phyloP scores from a whole-genome alignment of 2,888 invertebrate genomes.

The Cataglyphis albicans region DNA sequence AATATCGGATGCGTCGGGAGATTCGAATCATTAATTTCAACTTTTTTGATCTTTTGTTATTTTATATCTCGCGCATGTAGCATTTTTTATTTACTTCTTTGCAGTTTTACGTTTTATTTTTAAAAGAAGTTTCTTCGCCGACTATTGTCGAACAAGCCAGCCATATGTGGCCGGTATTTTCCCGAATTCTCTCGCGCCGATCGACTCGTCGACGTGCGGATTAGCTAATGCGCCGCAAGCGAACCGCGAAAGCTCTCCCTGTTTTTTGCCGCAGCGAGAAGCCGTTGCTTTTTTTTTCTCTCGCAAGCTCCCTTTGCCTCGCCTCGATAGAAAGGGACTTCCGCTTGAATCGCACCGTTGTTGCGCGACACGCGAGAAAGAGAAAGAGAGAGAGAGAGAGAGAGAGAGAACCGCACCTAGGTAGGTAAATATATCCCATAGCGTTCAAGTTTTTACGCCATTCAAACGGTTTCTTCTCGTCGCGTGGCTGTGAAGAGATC shows the following conservation, averaged over 20 bases:
- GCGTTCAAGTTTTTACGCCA: constrained; percentile 7
- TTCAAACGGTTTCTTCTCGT: constrained; percentile 22
- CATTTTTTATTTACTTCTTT: background rate
- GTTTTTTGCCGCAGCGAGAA: constrained; percentile 64
- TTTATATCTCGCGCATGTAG: background rate
- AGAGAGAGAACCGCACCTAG: constrained; percentile 27
- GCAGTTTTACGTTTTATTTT: background rate
- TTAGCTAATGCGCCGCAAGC: constrained; percentile 65
- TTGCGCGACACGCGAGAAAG: constrained; percentile 25
- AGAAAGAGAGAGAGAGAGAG: background rate
- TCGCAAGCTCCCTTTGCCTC: constrained; percentile 48
- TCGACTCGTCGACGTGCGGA: constrained; percentile 61
- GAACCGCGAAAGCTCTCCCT: constrained; percentile 67
- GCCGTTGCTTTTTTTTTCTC: constrained; percentile 59
- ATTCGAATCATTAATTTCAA: background rate
- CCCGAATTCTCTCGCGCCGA: constrained; percentile 12
- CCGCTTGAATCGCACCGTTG: constrained; percentile 51
- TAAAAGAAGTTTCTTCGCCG: background rate
- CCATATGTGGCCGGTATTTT: constrained; percentile 18
- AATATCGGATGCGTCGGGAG: no score
- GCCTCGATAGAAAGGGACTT: constrained; percentile 40
- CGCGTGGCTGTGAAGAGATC: constrained; percentile 3
- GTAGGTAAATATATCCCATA: constrained; percentile 1
- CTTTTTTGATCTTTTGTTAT: background rate
- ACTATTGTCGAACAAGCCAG: constrained; percentile 1